phyloP scores from a whole-genome alignment of 2,797 vertebrate genomes.

The Lycodopsis pacificus region DNA sequence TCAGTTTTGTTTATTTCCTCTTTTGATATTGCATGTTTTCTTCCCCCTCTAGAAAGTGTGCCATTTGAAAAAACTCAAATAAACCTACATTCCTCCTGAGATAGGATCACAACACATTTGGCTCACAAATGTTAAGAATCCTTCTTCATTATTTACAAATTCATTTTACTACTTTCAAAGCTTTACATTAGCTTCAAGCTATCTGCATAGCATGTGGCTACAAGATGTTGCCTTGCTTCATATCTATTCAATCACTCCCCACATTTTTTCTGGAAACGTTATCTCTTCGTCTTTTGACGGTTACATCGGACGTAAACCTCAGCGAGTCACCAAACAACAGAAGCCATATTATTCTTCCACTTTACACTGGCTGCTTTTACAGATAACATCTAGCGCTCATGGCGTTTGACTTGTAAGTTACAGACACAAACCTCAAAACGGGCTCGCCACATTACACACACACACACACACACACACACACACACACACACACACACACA shows the following conservation, averaged over 20 bases:
- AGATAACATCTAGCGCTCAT: constrained; percentile 70
- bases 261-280: constrained; percentile 78
- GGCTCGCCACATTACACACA: constrained; percentile 45
- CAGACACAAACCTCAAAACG: constrained; percentile 67
- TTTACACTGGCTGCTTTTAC: constrained; percentile 57
- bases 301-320: constrained; percentile 69
- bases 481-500: no score
- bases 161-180: constrained; percentile 28
- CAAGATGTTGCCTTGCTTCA: constrained; percentile 8
- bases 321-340: constrained; percentile 62
- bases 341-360: constrained; percentile 69
- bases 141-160: constrained; percentile 63
- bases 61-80: constrained; percentile 70
- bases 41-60: constrained; percentile 68
- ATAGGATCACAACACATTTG: constrained; percentile 63
- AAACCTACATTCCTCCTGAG: constrained; percentile 54
- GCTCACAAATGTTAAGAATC: constrained; percentile 70
- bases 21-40: constrained; percentile 69
- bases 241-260: constrained; percentile 59
- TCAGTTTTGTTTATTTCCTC: constrained; percentile 84
- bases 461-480: no score
- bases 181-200: constrained; percentile 16
- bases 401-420: constrained; percentile 68
- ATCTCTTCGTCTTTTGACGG: constrained; percentile 80
- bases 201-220: constrained; percentile 32